Conservation (phyloP, 2,113 vertebrate species). For the Pomatostomus ruficeps region DNA sequence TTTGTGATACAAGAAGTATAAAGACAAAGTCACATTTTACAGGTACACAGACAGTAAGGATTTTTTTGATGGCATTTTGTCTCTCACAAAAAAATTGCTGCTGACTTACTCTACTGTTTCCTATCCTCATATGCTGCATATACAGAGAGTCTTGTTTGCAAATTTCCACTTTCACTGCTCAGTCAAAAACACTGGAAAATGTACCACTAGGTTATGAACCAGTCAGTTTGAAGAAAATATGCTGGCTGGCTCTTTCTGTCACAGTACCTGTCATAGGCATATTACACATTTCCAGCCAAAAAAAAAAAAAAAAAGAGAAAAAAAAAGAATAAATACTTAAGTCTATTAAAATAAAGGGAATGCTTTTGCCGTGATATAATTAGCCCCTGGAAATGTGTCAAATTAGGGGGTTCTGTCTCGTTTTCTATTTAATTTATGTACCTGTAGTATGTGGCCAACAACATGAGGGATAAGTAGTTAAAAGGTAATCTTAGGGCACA, state of each 20-base stretch:
- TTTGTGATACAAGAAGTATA: neutral
- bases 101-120: conserved; percentile 10
- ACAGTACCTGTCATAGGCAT: neutral
- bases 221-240: conserved; percentile 43
- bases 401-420: neutral
- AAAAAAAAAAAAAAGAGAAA: accelerated
- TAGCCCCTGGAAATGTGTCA: neutral
- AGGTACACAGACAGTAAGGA: neutral
- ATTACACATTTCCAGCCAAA: conserved; percentile 2
- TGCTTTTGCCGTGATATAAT: neutral
- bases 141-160: conserved; percentile 24
- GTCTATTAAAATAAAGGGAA: neutral
- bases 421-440: neutral
- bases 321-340: neutral
- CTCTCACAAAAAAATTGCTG: conserved; percentile 31
- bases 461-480: neutral
- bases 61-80: neutral
- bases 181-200: conserved; percentile 20
- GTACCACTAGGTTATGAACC: conserved; percentile 41
- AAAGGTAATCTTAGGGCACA: neutral
- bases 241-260: conserved; percentile 41
- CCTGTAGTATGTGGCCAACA: neutral
- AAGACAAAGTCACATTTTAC: neutral
- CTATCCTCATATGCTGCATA: neutral
- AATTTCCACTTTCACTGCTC: conserved; percentile 18